Conservation (phyloP, 2,797 vertebrate species). For the Coregonus ussuriensis region DNA sequence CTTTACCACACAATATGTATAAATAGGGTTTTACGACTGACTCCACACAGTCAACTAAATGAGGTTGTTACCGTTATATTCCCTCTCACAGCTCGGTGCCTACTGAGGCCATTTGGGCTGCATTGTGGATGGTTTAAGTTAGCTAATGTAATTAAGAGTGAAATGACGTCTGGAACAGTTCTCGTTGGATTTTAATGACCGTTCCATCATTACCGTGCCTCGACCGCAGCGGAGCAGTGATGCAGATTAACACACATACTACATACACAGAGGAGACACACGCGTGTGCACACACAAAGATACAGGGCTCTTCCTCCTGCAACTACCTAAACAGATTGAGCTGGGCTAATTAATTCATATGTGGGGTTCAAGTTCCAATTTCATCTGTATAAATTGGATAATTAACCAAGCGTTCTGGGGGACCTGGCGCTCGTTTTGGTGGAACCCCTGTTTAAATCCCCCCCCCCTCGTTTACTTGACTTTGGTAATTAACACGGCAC, state of each 20-base stretch:
- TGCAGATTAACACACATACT: background rate
- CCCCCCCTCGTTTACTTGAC: conserved; percentile 38
- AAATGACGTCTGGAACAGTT: background rate
- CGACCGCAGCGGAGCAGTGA: conserved; percentile 1
- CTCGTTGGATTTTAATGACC: conserved; percentile 4
- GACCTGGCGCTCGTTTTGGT: conserved; percentile 46
- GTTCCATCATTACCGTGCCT: conserved; percentile 1
- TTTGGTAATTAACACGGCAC: conserved; percentile 56
- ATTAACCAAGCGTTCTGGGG: conserved; percentile 72
- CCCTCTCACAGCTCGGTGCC: background rate
- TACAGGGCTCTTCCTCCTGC: conserved; percentile 11
- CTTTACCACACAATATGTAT: conserved; percentile 11
- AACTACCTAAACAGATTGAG: conserved; percentile 49
- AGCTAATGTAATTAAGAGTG: conserved; percentile 19
- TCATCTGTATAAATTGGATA: conserved; percentile 75
- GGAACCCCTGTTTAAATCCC: conserved; percentile 16
- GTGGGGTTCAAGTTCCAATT: conserved; percentile 74
- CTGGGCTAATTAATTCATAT: conserved; percentile 72
- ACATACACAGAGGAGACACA: conserved; percentile 26
- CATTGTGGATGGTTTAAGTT: conserved; percentile 1
- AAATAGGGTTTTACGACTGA: background rate
- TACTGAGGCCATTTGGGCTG: background rate
- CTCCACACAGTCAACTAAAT: conserved; percentile 6
- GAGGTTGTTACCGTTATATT: conserved; percentile 10
- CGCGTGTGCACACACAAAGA: conserved; percentile 25